phyloP scores from a whole-genome alignment of 2,113 vertebrate genomes.

The Puntigrus tetrazona region DNA sequence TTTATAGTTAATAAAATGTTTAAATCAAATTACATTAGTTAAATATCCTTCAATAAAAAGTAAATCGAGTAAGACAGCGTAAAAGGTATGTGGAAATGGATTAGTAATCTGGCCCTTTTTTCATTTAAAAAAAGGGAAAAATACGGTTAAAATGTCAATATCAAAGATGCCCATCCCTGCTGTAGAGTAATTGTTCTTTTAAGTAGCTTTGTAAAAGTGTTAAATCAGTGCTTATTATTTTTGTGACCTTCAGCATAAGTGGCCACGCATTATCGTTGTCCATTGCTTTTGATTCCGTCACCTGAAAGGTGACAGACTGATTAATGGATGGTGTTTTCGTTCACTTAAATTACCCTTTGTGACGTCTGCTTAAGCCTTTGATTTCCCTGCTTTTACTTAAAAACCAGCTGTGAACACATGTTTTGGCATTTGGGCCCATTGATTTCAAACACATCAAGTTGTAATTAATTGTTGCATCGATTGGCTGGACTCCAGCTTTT shows the following conservation, averaged over 20 bases:
- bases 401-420: conserved; percentile 34
- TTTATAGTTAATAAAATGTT: too few species aligned
- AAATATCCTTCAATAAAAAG: too few species aligned
- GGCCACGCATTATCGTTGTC: not conserved
- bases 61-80: too few species aligned
- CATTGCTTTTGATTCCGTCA: conserved; percentile 7
- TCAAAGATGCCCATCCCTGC: too few species aligned
- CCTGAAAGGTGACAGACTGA: conserved; percentile 50
- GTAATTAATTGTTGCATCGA: conserved; percentile 41
- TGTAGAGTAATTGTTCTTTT: not conserved
- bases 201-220: not conserved
- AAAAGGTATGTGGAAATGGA: too few species aligned
- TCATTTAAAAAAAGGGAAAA: too few species aligned
- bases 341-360: conserved; percentile 5
- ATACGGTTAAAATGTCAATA: too few species aligned
- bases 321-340: conserved; percentile 41
- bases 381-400: conserved; percentile 13
- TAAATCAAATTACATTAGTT: too few species aligned
- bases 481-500: conserved; percentile 21
- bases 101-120: too few species aligned
- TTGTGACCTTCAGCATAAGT: not conserved
- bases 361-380: conserved; percentile 1
- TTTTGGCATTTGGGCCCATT: not conserved
- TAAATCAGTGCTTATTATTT: not conserved
- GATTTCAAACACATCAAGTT: conserved; percentile 33